Evolutionary conservation across 2,797 vertebrate genomes (phyloP).

Genomic region (Chrysocyon brachyurus): DNA sequence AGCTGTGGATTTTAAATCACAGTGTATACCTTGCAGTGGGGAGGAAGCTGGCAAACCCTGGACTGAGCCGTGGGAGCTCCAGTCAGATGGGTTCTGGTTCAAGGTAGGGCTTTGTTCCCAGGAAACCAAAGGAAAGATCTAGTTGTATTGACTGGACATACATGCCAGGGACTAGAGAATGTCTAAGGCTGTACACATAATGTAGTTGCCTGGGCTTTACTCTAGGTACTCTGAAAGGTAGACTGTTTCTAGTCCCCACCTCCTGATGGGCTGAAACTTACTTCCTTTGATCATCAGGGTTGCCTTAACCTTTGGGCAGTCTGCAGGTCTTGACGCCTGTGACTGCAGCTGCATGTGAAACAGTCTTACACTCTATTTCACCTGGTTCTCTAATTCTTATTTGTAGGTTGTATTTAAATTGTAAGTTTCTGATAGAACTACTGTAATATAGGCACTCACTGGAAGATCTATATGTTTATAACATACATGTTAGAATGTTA

Average conservation of each 20-base stretch:
- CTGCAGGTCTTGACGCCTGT: background rate
- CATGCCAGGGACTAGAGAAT: conserved; percentile 1
- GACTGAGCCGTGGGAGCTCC: background rate
- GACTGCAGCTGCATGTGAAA: background rate
- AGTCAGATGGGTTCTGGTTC: background rate
- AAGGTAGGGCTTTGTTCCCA: background rate
- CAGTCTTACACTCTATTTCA: background rate
- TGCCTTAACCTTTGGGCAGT: background rate
- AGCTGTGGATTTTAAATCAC: background rate
- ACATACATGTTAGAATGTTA: too few species aligned
- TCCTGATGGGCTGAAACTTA: background rate
- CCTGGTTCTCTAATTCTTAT: conserved; percentile 3
- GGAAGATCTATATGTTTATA: background rate
- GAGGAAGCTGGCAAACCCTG: background rate
- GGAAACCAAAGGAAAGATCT: conserved; percentile 10
- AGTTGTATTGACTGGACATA: background rate
- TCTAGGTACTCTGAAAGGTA: background rate
- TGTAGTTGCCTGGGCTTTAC: background rate
- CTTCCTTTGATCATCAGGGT: background rate
- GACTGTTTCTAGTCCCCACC: background rate
- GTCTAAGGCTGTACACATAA: background rate
- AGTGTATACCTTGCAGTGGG: background rate
- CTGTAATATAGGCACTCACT: background rate
- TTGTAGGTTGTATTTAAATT: background rate
- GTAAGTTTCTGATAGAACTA: background rate